Conservation (phyloP, 2,888 invertebrate species). For the Lordiphosa fenestrarum region DNA sequence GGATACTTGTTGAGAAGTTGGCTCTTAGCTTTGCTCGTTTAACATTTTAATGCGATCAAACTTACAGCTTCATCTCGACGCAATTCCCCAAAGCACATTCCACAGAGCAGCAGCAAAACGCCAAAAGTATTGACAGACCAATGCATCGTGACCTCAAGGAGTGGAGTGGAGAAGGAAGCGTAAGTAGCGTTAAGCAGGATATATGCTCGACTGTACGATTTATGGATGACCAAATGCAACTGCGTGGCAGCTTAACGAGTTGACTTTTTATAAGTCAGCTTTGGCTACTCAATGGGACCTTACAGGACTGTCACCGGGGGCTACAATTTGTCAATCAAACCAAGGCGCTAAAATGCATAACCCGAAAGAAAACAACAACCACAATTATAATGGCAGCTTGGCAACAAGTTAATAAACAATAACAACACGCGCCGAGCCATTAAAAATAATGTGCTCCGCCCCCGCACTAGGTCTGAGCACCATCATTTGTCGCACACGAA, state of each 20-base stretch:
- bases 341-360: slow-evolving; percentile 56
- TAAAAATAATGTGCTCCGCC: slow-evolving; percentile 55
- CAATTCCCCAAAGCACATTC: slow-evolving; percentile 36
- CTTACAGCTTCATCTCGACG: slow-evolving; percentile 73
- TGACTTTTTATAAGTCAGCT: slow-evolving; percentile 15
- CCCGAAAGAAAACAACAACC: slow-evolving; percentile 17
- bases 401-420: slow-evolving; percentile 63
- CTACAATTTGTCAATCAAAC: slow-evolving; percentile 71
- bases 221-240: background rate
- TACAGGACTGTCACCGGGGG: slow-evolving; percentile 1
- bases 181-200: background rate
- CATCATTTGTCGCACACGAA: slow-evolving; percentile 68
- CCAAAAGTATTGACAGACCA: background rate
- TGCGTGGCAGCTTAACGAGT: slow-evolving; percentile 1
- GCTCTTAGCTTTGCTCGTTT: background rate
- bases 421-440: slow-evolving; percentile 55
- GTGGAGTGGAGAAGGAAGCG: background rate
- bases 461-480: slow-evolving; percentile 27
- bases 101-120: slow-evolving; percentile 1
- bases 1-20: slow-evolving; percentile 68
- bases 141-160: background rate
- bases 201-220: background rate
- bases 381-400: slow-evolving; percentile 50
- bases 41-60: slow-evolving; percentile 23
- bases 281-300: background rate